Conservation (phyloP, 2,113 vertebrate species). For the Pituophis catenifer region DNA sequence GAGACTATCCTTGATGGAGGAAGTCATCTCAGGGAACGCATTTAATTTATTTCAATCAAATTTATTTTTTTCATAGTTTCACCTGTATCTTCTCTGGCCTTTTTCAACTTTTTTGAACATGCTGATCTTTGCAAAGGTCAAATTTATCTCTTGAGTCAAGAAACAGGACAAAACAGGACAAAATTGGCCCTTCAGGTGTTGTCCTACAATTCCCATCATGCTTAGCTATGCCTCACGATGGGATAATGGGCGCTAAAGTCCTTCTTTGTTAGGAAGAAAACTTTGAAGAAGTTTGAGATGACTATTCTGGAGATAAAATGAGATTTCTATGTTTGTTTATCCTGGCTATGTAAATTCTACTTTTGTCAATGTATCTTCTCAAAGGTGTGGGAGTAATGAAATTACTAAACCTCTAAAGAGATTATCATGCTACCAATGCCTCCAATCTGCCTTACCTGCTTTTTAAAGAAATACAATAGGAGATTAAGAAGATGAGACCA, state of each 20-base stretch:
- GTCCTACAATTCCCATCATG: not conserved
- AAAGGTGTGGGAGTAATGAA: not conserved
- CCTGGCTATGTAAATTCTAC: not conserved
- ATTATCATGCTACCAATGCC: no score
- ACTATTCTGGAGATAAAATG: not conserved
- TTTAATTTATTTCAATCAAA: not conserved
- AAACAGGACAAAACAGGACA: not conserved
- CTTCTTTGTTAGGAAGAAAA: not conserved
- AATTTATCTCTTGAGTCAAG: not conserved
- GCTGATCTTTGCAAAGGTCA: not conserved
- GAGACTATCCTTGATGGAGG: not conserved
- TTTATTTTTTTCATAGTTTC: not conserved
- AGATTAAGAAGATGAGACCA: constrained; percentile 12
- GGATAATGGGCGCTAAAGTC: not conserved
- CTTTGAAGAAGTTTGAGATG: not conserved
- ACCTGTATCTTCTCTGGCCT: not conserved
- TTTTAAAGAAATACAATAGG: not conserved
- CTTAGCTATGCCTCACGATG: not conserved
- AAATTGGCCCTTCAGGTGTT: not conserved
- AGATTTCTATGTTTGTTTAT: not conserved
- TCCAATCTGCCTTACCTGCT: not conserved
- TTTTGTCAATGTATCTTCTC: not conserved
- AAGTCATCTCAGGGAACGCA: not conserved
- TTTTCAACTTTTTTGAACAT: not conserved
- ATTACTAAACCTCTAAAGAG: not conserved